These are phyloP conservation scores for Nixonia krombeini DNA, from an alignment of 1,140 invertebrate species.

Conservation along the genomic window DNA sequence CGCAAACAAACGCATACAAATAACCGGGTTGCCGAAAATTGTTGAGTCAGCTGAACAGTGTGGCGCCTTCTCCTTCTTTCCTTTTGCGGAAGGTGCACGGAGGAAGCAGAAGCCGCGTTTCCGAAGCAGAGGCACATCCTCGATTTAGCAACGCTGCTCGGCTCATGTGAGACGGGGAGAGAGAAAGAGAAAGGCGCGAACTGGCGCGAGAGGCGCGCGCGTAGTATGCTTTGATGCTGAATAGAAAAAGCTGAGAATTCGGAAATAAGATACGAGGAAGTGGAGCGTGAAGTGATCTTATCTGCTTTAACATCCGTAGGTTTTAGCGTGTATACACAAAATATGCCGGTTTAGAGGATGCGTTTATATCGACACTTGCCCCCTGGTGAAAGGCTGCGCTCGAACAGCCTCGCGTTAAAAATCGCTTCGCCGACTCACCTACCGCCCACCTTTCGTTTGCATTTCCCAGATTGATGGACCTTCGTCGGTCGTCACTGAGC, in stretches of 20 bases:
- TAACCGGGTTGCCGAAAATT: too few species aligned
- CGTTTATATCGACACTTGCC: conserved; percentile 51
- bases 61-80: too few species aligned
- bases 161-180: too few species aligned
- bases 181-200: not conserved
- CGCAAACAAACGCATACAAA: too few species aligned
- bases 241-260: conserved; percentile 29
- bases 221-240: conserved; percentile 39
- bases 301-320: conserved; percentile 61
- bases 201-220: conserved; percentile 38
- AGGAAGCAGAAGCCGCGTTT: too few species aligned
- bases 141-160: too few species aligned
- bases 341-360: conserved; percentile 53
- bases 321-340: conserved; percentile 55
- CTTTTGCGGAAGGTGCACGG: too few species aligned
- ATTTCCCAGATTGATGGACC: conserved; percentile 1
- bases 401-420: conserved; percentile 39
- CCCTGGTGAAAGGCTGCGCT: too few species aligned
- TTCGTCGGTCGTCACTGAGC: not conserved
- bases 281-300: conserved; percentile 62
- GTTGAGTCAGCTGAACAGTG: too few species aligned
- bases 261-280: conserved; percentile 25
- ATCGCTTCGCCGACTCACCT: too few species aligned
- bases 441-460: conserved; percentile 1
- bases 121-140: too few species aligned